These are phyloP conservation scores for Indri indri DNA, from an alignment of 2,113 vertebrate species.

Conservation along the genomic window DNA sequence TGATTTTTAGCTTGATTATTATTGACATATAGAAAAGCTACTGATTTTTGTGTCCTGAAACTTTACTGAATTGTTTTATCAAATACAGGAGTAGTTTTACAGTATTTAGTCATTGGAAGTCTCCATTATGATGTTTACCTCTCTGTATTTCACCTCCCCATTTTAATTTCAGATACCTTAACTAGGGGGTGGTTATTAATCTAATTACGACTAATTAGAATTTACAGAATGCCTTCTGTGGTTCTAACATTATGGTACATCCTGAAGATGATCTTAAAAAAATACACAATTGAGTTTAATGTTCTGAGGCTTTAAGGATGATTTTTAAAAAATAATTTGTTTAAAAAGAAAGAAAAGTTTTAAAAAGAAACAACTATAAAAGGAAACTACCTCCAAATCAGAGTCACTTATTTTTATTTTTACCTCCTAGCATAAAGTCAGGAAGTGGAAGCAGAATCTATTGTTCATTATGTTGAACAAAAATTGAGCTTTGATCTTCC, in stretches of 20 bases:
- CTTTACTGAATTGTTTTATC: no score
- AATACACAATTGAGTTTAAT: not conserved
- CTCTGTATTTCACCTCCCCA: not conserved
- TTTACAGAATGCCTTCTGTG: not conserved
- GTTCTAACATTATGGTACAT: not conserved
- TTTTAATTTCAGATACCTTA: conserved; percentile 11
- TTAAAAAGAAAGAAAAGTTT: not conserved
- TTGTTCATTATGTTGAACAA: not conserved
- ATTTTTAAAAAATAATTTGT: not conserved
- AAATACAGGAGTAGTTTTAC: no score
- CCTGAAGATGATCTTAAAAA: not conserved
- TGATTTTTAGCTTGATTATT: no score
- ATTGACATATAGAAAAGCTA: no score
- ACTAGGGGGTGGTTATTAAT: not conserved
- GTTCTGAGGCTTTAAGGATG: not conserved
- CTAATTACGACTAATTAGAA: not conserved
- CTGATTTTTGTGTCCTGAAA: no score
- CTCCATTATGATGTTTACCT: not conserved
- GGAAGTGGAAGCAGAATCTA: not conserved
- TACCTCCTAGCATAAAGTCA: not conserved
- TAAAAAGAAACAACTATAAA: not conserved
- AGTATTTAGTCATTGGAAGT: not conserved
- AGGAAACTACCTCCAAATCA: not conserved
- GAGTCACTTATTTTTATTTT: not conserved
- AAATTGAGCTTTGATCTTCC: not conserved